Base-by-base conservation (phyloP, 2,113 vertebrate genomes). In the Lichenostomus cassidix region DNA sequence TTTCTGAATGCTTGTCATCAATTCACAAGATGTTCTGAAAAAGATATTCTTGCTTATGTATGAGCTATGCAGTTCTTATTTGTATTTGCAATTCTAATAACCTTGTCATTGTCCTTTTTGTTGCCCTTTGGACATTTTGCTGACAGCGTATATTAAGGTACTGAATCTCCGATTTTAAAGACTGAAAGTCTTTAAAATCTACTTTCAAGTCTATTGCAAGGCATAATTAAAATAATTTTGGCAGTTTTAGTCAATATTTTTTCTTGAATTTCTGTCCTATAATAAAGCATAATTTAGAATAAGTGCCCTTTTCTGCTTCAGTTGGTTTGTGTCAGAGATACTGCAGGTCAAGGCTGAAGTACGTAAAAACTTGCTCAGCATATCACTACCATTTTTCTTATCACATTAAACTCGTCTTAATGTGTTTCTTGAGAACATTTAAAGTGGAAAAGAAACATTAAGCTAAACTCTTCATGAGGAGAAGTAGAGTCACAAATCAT, bases 361-460 rank as follows among this genome's bases (percentile, higher is more conserved):
- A 39, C 10, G 3, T 83, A 86, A 90, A 90, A 94, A 52, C 64
- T 94, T 92, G 52, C 17, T 95, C 76, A 92, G 75, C 82, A 63
- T 10, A 56, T 80, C 42, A 16, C n/a, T 56, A 6, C 10, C 3
- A 1, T 75, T 91, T 78, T 24, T 89, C 69, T 82, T 92, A 47
- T 12, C 14, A 42, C 37, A 37, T 87, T 71, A 85, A 84, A 73
- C 70, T 69, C 91, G 24, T 59, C 39, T 73, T 89, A 47, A 63
- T 68, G 9, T 65, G 47, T 89, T 89, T 92, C 29, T 58, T 77
- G 75, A 70, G 58, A 77, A 53, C 11, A 27, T 41, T 83, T 67
- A 35, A 92, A 82, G 31, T 46, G 37, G 76, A 94, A 83, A 90
- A 55, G 23, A 94, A 86, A 39, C 11, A 31, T 85, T 65, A 87